Evolutionary conservation across 2,797 vertebrate genomes (phyloP).

Genomic region (Platyrinchus mystaceus): DNA sequence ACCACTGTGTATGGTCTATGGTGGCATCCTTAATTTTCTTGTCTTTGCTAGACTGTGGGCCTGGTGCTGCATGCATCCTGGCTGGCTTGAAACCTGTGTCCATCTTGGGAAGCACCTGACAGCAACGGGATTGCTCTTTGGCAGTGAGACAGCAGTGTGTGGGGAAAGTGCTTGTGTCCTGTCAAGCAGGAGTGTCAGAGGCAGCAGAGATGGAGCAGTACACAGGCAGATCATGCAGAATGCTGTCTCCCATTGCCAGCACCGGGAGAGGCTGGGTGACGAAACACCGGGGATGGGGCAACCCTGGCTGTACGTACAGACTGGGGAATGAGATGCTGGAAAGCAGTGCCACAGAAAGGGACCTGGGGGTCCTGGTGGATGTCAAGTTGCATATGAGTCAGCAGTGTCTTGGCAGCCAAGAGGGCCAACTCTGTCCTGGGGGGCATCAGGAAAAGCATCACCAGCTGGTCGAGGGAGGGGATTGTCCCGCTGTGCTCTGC

Average conservation of each 20-base stretch:
- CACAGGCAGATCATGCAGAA: accelerated
- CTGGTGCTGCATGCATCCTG: background rate
- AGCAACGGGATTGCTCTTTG: background rate
- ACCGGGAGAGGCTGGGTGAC: background rate
- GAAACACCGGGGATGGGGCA: background rate
- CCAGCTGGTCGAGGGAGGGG: background rate
- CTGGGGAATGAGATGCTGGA: background rate
- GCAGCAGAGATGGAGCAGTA: background rate
- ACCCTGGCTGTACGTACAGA: background rate
- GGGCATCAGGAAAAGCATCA: background rate
- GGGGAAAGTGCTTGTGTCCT: background rate
- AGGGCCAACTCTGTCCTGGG: background rate
- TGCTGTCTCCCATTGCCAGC: background rate
- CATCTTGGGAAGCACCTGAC: background rate
- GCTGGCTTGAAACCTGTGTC: background rate
- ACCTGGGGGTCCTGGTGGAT: background rate
- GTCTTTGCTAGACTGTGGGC: background rate
- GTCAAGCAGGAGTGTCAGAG: background rate
- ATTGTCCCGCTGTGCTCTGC: background rate
- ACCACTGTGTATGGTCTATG: background rate
- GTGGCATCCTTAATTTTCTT: background rate
- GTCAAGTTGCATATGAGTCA: background rate
- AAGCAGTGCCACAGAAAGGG: background rate
- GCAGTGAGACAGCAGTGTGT: background rate
- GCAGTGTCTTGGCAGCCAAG: background rate